Base-by-base conservation (phyloP, 1,140 invertebrate genomes). In the Limonius californicus region DNA sequence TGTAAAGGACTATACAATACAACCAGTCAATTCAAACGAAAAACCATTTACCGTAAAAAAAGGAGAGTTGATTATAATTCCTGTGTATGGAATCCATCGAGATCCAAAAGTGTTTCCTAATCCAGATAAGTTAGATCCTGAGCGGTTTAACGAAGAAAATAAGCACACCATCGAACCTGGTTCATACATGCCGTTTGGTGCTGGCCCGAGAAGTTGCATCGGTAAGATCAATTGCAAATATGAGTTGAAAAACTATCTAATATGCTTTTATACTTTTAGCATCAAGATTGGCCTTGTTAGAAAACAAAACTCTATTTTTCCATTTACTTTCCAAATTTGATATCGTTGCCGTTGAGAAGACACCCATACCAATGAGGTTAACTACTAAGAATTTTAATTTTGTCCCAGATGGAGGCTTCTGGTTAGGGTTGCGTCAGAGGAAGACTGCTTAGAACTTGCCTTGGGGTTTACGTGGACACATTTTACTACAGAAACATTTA, bases 181-280 rank as follows among this genome's bases (percentile, higher is more conserved):
- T 43, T 68, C 76, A 0, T 86, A 79, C 71, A 59, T 84, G 50
- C 82, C 85, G 0, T 86, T 87, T 64, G 83, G 84, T 1, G 71
- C 70, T 9, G 85, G 85, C 1, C 65, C 65, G 23, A 62, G 66
- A 32, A 68, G 55, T 39, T 68, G 66, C 47, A 68, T 68, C 16
- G 65, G 16, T 83, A 16, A 2, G 42, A 27, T 27, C 23, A 27
- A 27, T 27, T 27, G 3, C 9, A 27, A 4, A 4, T 27, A 27
- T 4, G 3, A 27, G 23, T 27, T 4, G 23, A 4, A 27, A 9
- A 27, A 27, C n/a, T n/a, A 27, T 27, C 3, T 9, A 27, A 45
- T 14, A 45, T 6, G 3, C n/a, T 6, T 12, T 45, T 8, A 15
- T 30, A 27, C 32, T 64, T 64, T 21, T 56, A 70, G 67, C 65